phyloP scores from a whole-genome alignment of 2,797 vertebrate genomes.

The Cirrhinus molitorella region DNA sequence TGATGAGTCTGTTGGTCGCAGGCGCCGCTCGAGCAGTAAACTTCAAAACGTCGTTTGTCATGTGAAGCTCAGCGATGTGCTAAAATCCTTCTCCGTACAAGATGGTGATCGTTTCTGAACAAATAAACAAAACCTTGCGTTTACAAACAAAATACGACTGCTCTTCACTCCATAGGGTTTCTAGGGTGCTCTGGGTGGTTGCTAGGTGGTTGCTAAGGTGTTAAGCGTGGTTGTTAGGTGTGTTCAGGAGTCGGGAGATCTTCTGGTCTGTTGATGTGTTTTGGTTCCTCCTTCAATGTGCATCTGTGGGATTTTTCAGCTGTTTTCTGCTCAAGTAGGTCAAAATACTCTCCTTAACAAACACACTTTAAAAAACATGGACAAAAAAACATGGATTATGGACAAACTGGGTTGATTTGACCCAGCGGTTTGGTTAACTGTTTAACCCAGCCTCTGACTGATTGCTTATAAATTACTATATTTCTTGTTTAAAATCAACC shows the following conservation, averaged over 20 bases:
- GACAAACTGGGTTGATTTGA: no score
- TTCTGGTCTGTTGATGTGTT: neutral
- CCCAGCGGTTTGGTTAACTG: no score
- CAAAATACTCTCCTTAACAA: neutral
- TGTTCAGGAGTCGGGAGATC: neutral
- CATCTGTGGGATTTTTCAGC: neutral
- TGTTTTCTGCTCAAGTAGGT: neutral
- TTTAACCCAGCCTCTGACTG: no score
- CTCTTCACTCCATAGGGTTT: neutral
- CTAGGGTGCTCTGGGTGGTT: neutral
- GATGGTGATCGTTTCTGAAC: neutral
- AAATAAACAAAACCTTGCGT: neutral
- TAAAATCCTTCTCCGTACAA: constrained; percentile 13
- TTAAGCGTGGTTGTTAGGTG: neutral
- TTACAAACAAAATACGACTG: neutral
- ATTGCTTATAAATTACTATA: no score
- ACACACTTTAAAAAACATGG: no score
- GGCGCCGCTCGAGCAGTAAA: neutral
- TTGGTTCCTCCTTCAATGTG: neutral
- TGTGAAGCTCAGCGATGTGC: constrained; percentile 1
- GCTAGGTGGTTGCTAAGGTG: no score
- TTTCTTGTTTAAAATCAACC: no score
- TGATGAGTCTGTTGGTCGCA: constrained; percentile 1
- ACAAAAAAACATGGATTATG: no score
- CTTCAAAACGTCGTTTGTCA: constrained; percentile 6